phyloP scores from a whole-genome alignment of 2,888 invertebrate genomes.

The Sclerodermus sp. region DNA sequence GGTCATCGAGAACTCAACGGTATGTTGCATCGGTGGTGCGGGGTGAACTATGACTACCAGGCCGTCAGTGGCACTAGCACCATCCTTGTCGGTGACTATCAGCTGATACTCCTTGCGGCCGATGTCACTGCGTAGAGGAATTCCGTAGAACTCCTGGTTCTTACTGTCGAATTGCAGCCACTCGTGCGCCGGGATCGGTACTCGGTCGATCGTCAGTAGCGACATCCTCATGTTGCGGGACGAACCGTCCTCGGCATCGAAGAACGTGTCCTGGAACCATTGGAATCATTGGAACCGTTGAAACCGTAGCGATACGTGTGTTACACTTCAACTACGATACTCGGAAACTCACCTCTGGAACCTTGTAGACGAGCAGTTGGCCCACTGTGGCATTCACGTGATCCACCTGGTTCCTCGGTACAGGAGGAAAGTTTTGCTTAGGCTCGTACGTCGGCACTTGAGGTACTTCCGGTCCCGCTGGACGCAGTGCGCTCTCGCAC shows the following conservation, averaged over 20 bases:
- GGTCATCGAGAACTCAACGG: constrained; percentile 80
- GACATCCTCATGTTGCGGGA: constrained; percentile 73
- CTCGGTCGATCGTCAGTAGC: constrained; percentile 72
- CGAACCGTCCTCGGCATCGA: constrained; percentile 82
- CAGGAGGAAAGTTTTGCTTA: constrained; percentile 71
- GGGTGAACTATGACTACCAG: constrained; percentile 74
- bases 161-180: constrained; percentile 90
- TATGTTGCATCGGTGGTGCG: constrained; percentile 67
- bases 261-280: constrained; percentile 76
- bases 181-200: constrained; percentile 67
- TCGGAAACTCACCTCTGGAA: constrained; percentile 68
- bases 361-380: constrained; percentile 76
- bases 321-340: too few species aligned
- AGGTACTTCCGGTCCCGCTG: constrained; percentile 49
- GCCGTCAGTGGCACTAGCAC: constrained; percentile 73
- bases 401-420: constrained; percentile 83
- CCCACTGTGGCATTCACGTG: constrained; percentile 81
- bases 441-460: constrained; percentile 62
- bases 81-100: constrained; percentile 58
- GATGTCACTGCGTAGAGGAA: constrained; percentile 73
- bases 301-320: not conserved
- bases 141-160: constrained; percentile 87
- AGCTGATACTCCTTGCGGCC: constrained; percentile 79
- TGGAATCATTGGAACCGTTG: not conserved
- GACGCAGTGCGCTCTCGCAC: constrained; percentile 63